phyloP scores from a whole-genome alignment of 2,888 invertebrate genomes.

The Ferrisia virgata region DNA sequence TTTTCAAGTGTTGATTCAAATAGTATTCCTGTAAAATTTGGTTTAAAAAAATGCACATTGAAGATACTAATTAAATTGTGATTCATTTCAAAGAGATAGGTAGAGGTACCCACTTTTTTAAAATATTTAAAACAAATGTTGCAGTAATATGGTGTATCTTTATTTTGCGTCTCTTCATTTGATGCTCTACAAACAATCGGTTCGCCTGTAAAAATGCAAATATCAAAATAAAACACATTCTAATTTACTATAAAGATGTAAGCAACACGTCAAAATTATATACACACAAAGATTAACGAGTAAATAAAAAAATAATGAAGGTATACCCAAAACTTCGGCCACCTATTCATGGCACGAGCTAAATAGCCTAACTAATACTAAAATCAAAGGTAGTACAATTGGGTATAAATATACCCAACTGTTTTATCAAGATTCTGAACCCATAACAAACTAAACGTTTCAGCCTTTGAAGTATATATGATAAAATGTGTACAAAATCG shows the following conservation, averaged over 20 bases:
- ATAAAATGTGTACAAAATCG: background rate
- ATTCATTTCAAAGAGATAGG: background rate
- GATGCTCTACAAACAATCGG: background rate
- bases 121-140: slow-evolving; percentile 48
- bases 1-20: slow-evolving; percentile 56
- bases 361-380: too few relatives aligned
- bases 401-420: background rate
- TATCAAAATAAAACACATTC: background rate
- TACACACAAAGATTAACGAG: too few relatives aligned
- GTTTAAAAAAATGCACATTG: background rate
- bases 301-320: too few relatives aligned
- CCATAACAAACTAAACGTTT: background rate
- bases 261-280: too few relatives aligned
- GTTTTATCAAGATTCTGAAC: background rate
- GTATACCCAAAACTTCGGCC: too few relatives aligned
- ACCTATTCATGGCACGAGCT: too few relatives aligned
- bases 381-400: background rate
- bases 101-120: slow-evolving; percentile 47
- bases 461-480: background rate
- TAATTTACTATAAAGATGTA: too few relatives aligned
- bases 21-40: slow-evolving; percentile 54
- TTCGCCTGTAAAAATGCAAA: background rate
- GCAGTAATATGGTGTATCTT: slow-evolving; percentile 42
- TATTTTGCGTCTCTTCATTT: slow-evolving; percentile 54
- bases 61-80: too few relatives aligned